Base-by-base conservation (phyloP, 2,888 invertebrate species). In the Caenorhabditis uteleia region DNA sequence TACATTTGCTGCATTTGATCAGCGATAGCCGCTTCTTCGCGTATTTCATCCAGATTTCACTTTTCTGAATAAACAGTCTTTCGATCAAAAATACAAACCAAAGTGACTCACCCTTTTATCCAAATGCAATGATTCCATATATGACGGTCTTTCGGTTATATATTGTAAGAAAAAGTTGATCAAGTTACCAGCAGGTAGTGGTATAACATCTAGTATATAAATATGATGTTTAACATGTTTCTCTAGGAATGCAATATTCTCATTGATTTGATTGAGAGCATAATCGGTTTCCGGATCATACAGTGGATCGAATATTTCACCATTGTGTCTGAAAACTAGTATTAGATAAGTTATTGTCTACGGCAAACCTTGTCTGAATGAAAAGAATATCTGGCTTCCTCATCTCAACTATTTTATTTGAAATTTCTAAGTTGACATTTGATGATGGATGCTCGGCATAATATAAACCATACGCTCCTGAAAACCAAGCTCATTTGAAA, bases 241-340 rank as follows among this genome's bases (percentile, higher is more conserved):
- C n/a, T 49, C 29, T 33, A 45, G 45, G 31, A 42, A 47, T 3
- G 14, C 34, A 1, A 59, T 14, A 23, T 51, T 51, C 10, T 43
- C 38, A 25, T 53, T 53, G 29, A 59, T 47, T 26, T 49, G 29
- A 0, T 20, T 18, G 8, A 57, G 8, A 0, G 7, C 4, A 20
- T 39, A 21, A 20, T 57, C 49, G 10, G 38, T 40, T 26, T 49
- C 49, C 20, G 8, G 5, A 42, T 43, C 3, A 27, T 21, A 10
- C 1, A 60, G 6, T 20, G 36, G 14, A 48, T n/a, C n/a, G n/a
- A n/a, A n/a, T n/a, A n/a, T n/a, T n/a, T n/a, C n/a, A n/a, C n/a
- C n/a, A n/a, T n/a, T n/a, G n/a, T n/a, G n/a, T n/a, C n/a, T n/a
- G n/a, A n/a, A n/a, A n/a, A n/a, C n/a, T n/a, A n/a, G n/a, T n/a